These are phyloP conservation scores for Mormyrops attenuatus DNA, from an alignment of 2,797 vertebrate species.

Conservation along the genomic window DNA sequence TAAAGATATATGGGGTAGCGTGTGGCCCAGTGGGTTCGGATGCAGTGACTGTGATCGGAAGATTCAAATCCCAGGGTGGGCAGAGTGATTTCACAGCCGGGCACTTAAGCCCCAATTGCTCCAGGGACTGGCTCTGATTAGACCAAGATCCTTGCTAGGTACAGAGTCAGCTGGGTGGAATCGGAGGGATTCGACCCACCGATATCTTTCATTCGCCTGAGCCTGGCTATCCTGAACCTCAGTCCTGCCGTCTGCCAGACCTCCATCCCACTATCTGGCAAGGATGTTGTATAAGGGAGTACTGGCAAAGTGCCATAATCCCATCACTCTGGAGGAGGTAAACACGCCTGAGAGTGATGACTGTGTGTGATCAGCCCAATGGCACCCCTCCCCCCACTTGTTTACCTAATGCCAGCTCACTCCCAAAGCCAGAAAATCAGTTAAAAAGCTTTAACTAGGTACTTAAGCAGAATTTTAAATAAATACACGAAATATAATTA, in stretches of 20 bases:
- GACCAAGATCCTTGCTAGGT: not conserved
- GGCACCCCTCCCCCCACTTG: not conserved
- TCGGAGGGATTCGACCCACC: not conserved
- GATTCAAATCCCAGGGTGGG: not conserved
- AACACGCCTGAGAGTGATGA: not conserved
- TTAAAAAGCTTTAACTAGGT: not conserved
- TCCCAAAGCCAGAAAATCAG: not conserved
- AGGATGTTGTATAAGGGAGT: not conserved
- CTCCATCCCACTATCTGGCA: not conserved
- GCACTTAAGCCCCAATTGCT: not conserved
- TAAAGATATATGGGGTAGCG: not conserved
- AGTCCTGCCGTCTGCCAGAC: not conserved
- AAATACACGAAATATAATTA: conserved; percentile 1
- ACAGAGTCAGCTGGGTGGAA: not conserved
- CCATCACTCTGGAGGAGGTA: not conserved
- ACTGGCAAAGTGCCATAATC: not conserved
- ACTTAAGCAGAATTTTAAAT: not conserved
- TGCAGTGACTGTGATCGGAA: not conserved
- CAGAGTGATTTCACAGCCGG: not conserved
- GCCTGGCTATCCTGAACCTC: not conserved
- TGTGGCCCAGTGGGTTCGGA: not conserved
- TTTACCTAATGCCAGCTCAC: not conserved
- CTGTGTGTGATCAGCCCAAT: not conserved
- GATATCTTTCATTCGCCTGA: not conserved
- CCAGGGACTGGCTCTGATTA: not conserved